Percentiles rank a stretch among this genome's conserved stretches.
Conservation (phyloP, 2,113 vertebrate genomes). For the Rhagologus leucostigma region DNA sequence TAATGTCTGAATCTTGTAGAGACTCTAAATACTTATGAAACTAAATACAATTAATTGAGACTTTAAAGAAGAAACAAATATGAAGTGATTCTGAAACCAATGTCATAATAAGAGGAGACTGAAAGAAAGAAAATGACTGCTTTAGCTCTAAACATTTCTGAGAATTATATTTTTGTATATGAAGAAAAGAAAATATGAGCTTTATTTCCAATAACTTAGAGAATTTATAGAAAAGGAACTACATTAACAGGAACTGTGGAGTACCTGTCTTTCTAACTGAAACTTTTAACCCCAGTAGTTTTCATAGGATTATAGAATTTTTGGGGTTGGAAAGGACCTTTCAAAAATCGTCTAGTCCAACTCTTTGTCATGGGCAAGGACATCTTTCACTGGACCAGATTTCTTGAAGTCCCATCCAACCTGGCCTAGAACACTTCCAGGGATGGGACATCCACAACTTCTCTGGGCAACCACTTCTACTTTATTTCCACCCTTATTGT, state of each 20-base stretch:
- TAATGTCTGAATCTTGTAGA: not conserved
- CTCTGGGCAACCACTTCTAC: not conserved
- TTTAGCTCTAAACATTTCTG: not conserved
- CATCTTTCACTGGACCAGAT: not conserved
- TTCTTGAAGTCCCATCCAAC: not conserved
- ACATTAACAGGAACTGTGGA: not conserved
- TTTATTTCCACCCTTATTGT: not conserved
- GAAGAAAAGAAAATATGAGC: not conserved
- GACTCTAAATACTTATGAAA: not conserved
- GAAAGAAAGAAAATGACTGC: not conserved
- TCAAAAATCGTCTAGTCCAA: not conserved
- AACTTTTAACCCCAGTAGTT: not conserved
- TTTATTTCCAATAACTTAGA: not conserved
- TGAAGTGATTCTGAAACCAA: not conserved
- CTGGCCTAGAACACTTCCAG: not conserved
- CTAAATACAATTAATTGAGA: not conserved
- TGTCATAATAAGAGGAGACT: not conserved
- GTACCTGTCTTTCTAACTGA: not conserved
- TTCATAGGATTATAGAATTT: not conserved
- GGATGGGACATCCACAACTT: not conserved
- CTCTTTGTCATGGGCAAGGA: not conserved
- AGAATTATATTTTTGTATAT: not conserved
- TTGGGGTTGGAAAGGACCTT: not conserved
- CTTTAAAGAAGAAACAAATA: not conserved
- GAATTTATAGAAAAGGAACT: not conserved